Conservation (phyloP, 1,140 invertebrate genomes). For the Drosophila tristis region DNA sequence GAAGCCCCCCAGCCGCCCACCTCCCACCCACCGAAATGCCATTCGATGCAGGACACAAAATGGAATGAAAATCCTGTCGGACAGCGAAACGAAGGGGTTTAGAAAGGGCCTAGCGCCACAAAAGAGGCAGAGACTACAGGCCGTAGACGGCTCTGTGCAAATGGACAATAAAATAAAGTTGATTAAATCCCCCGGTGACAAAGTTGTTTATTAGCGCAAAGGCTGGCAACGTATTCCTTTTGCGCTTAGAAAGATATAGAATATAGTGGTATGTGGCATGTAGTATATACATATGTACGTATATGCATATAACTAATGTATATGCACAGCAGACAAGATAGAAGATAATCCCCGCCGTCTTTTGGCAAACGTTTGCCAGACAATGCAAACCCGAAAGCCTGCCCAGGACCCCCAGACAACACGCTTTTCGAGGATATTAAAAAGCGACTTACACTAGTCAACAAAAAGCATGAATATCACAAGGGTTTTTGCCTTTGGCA, state of each 20-base stretch:
- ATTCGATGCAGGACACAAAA: constrained; percentile 39
- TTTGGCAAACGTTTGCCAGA: constrained; percentile 20
- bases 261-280: background rate
- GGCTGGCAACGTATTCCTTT: background rate
- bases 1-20: constrained; percentile 5
- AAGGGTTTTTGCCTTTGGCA: background rate
- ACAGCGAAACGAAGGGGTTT: constrained; percentile 26
- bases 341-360: constrained; percentile 11
- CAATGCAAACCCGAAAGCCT: constrained; percentile 26
- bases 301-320: constrained; percentile 10
- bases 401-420: constrained; percentile 22
- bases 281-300: background rate
- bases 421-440: constrained; percentile 56
- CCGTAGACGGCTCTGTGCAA: constrained; percentile 11
- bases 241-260: constrained; percentile 8
- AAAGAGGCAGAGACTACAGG: constrained; percentile 9
- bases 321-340: constrained; percentile 24
- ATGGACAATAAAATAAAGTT: constrained; percentile 60
- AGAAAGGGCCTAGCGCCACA: background rate
- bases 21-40: background rate
- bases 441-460: constrained; percentile 36
- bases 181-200: constrained; percentile 57
- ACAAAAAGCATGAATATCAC: too few relatives aligned
- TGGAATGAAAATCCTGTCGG: constrained; percentile 50
- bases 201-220: constrained; percentile 46